phyloP scores from a whole-genome alignment of 2,113 vertebrate genomes.

The Erythrocebus patas region DNA sequence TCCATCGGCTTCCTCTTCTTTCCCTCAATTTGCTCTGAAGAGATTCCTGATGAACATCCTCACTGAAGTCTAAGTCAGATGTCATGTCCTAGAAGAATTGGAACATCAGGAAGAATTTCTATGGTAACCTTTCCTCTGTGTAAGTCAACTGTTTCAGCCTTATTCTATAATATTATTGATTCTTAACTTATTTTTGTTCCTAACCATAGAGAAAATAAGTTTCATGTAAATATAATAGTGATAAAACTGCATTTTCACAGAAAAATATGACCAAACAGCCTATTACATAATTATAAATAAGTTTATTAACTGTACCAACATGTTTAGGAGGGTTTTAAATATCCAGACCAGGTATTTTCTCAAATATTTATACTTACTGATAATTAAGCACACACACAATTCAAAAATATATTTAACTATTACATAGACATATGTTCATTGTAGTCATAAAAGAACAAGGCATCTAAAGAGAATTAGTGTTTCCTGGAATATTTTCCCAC shows the following conservation, averaged over 20 bases:
- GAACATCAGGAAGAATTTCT: neutral
- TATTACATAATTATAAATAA: neutral
- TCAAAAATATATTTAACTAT: slow-evolving; percentile 19
- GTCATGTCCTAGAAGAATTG: neutral
- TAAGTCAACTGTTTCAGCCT: neutral
- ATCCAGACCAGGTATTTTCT: slow-evolving; percentile 9
- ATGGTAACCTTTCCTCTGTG: neutral
- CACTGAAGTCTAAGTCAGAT: neutral
- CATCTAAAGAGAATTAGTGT: neutral
- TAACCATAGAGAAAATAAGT: neutral
- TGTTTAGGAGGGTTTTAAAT: slow-evolving; percentile 34
- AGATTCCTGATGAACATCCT: neutral
- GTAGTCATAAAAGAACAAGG: neutral
- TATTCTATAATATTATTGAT: neutral
- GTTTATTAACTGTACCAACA: slow-evolving; percentile 56
- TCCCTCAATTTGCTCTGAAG: neutral
- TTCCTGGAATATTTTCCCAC: neutral
- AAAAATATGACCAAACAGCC: neutral
- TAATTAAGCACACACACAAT: neutral
- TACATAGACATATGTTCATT: slow-evolving; percentile 23
- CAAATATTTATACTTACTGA: slow-evolving; percentile 38
- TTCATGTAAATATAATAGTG: neutral
- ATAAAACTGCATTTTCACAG: neutral
- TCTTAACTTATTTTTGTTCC: neutral
- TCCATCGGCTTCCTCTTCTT: neutral